These are phyloP conservation scores for Chromobotia macracanthus DNA, from an alignment of 2,797 vertebrate genomes.

Conservation along the genomic window DNA sequence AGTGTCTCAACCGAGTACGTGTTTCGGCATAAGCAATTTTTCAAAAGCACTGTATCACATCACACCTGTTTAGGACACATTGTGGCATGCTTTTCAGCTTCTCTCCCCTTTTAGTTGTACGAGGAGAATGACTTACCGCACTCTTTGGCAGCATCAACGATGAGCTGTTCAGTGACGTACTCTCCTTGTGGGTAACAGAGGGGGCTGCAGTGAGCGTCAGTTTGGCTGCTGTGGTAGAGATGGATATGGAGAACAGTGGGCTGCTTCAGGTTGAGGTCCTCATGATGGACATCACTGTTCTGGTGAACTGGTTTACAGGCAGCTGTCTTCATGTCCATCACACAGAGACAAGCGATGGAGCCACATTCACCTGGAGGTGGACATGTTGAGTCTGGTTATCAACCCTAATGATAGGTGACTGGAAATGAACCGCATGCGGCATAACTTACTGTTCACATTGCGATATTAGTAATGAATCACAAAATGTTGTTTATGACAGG, in stretches of 20 bases:
- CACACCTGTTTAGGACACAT: no score
- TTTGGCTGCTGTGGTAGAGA: slow-evolving; percentile 70
- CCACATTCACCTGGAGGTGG: slow-evolving; percentile 59
- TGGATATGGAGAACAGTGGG: slow-evolving; percentile 70
- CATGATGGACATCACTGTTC: slow-evolving; percentile 73
- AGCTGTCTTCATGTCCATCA: slow-evolving; percentile 69
- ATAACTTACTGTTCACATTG: neutral
- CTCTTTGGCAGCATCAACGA: slow-evolving; percentile 75
- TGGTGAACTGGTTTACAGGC: slow-evolving; percentile 70
- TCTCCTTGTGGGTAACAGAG: slow-evolving; percentile 77
- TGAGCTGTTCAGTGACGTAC: slow-evolving; percentile 77
- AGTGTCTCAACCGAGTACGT: no score
- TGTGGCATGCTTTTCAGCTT: no score
- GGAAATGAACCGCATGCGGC: neutral
- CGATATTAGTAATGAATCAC: neutral
- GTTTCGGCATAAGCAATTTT: no score
- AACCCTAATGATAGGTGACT: neutral
- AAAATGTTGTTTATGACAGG: neutral
- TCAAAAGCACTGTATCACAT: no score
- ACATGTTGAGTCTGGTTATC: neutral
- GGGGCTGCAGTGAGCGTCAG: slow-evolving; percentile 47
- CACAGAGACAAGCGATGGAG: slow-evolving; percentile 37
- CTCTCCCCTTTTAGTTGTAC: no score
- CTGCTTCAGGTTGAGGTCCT: slow-evolving; percentile 61
- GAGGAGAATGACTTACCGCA: slow-evolving; percentile 73